Conservation (phyloP, 2,888 invertebrate genomes). For the Acanthopleura granulata region DNA sequence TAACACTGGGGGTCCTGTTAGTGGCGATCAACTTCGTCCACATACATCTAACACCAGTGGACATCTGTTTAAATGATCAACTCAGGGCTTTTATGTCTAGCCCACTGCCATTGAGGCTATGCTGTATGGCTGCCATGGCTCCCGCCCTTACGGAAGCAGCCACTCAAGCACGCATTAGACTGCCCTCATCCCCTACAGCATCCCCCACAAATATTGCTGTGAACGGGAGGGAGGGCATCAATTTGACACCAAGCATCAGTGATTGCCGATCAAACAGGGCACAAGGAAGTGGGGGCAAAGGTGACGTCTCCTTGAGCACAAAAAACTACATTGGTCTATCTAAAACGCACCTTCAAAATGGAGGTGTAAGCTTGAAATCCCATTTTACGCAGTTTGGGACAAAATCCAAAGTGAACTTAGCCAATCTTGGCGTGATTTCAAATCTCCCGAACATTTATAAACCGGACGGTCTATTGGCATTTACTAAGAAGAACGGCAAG, state of each 20-base stretch:
- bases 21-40: background rate
- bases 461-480: background rate
- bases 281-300: constrained; percentile 7
- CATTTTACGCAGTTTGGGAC: background rate
- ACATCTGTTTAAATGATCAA: constrained; percentile 12
- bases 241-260: background rate
- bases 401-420: constrained; percentile 5
- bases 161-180: constrained; percentile 63
- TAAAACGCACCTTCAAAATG: background rate
- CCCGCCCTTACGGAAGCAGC: constrained; percentile 88
- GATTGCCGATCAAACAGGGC: background rate
- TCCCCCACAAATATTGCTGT: constrained; percentile 14
- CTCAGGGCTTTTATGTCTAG: constrained; percentile 46
- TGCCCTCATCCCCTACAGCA: constrained; percentile 45
- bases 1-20: background rate
- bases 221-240: constrained; percentile 20
- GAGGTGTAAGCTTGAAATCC: background rate
- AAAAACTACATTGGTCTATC: background rate
- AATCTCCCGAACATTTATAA: constrained; percentile 57
- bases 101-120: constrained; percentile 62
- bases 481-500: constrained; percentile 2
- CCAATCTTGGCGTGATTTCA: background rate
- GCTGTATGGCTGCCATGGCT: constrained; percentile 79
- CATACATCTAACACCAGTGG: background rate
- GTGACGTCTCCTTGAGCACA: constrained; percentile 3